Evolutionary conservation across 2,797 vertebrate species (phyloP), one percentile per base, ranked within the genome.

Genomic region (Carapus acus): DNA sequence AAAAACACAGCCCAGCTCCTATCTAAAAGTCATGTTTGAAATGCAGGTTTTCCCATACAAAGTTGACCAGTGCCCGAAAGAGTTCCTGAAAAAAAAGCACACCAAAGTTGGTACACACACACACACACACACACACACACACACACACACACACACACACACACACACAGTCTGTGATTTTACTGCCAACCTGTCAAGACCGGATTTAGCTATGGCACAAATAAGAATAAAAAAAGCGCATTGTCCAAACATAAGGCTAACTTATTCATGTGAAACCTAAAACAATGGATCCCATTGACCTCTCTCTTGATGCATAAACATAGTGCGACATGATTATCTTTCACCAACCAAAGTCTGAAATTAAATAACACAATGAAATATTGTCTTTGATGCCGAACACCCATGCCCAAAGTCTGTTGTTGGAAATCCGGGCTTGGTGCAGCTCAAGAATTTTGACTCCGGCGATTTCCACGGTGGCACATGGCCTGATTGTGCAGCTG

Each of bases 21-120:
- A 13, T 23, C 18, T 19, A 22, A n/a, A 51, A 21, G 18, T 62
- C 22, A 6, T 58, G 37, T 50, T 48, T 54, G 22, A 50, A 27
- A 44, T 23, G 29, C 42, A 17, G 46, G 15, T 8, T 1, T 9
- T 14, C 21, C 41, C 44, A 54, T 22, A 34, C 15, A 13, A 15
- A 15, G 18, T 36, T 34, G 36, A 39, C 56, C 16, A 31, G 27
- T 49, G 20, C 15, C 7, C 40, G 4, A 31, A 20, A 29, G 21
- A 41, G 36, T 14, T 44, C 4, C 7, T 2, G 33, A 3, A 22
- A 29, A 3, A 52, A 36, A 14, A 49, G 8, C n/a, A 43, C 4
- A 43, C 24, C 17, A 4, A 21, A 1, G 15, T n/a, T n/a, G n/a
- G n/a, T n/a, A n/a, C n/a, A n/a, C n/a, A n/a, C n/a, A n/a, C n/a